Conservation (phyloP, 2,113 vertebrate species). For the Oreochromis aureus region DNA sequence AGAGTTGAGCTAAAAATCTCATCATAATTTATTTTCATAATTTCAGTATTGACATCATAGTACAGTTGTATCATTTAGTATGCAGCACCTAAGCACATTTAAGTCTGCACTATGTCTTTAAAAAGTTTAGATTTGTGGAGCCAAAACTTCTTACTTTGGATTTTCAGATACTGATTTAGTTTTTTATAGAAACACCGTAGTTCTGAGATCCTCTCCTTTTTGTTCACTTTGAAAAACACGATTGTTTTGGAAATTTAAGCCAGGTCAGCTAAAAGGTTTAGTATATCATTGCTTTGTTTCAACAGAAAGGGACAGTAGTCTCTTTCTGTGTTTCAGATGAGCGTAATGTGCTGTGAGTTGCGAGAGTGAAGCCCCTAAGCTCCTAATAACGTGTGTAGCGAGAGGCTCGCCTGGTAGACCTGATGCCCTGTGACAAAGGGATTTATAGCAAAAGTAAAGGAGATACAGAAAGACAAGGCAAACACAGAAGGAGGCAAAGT, state of each 20-base stretch:
- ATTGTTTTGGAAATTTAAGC: neutral
- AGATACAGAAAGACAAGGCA: neutral
- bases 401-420: neutral
- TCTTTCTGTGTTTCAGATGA: neutral
- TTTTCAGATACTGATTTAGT: neutral
- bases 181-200: neutral
- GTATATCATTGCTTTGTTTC: neutral
- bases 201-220: neutral
- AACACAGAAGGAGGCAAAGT: neutral
- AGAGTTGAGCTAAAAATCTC: neutral
- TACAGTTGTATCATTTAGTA: neutral
- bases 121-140: neutral
- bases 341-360: neutral
- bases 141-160: neutral
- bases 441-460: neutral
- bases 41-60: neutral
- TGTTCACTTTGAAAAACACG: neutral
- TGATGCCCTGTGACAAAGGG: neutral
- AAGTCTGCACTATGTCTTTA: neutral
- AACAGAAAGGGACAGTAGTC: neutral
- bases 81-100: fast-evolving
- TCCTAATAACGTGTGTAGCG: neutral
- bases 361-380: neutral
- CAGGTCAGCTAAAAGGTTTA: neutral
- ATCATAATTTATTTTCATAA: no score